Evolutionary conservation across 2,797 vertebrate species (phyloP).

Genomic region (Limosa lapponica): DNA sequence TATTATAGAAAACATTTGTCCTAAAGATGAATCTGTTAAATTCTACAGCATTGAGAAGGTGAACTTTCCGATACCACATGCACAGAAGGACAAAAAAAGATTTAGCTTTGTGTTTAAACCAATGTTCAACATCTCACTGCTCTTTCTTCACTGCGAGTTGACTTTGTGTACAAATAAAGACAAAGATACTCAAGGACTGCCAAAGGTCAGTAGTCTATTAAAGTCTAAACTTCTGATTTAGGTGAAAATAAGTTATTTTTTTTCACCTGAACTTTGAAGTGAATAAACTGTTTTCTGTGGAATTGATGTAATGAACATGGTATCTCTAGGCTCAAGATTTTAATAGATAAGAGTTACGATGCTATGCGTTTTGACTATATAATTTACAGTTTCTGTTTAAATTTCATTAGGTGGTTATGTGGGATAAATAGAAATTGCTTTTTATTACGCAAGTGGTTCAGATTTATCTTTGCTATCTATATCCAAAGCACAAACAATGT

Average conservation of each 20-base stretch:
- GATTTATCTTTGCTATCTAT: constrained; percentile 22
- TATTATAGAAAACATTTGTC: constrained; percentile 95
- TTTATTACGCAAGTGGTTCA: constrained; percentile 25
- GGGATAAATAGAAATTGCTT: constrained; percentile 53
- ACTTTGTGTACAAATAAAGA: constrained; percentile 84
- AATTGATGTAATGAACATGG: background rate
- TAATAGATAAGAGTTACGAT: background rate
- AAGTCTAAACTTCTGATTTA: background rate
- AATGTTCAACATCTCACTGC: constrained; percentile 82
- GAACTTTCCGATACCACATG: constrained; percentile 70
- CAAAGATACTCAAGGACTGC: constrained; percentile 71
- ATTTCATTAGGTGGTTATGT: background rate
- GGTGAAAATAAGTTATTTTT: background rate
- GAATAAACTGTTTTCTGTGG: background rate
- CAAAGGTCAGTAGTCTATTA: constrained; percentile 79
- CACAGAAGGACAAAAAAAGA: constrained; percentile 82
- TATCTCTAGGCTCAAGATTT: constrained; percentile 2
- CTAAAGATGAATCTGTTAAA: constrained; percentile 87
- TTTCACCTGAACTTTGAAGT: background rate
- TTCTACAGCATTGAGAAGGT: constrained; percentile 79
- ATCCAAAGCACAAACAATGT: background rate
- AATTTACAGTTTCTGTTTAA: background rate
- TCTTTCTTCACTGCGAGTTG: constrained; percentile 94
- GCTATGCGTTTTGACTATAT: constrained; percentile 7
- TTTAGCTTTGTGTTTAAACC: constrained; percentile 93